Evolutionary conservation across 2,888 invertebrate genomes (phyloP), one percentile per base, ranked within the genome.

Genomic region (Pseudeuparius sepicola): DNA sequence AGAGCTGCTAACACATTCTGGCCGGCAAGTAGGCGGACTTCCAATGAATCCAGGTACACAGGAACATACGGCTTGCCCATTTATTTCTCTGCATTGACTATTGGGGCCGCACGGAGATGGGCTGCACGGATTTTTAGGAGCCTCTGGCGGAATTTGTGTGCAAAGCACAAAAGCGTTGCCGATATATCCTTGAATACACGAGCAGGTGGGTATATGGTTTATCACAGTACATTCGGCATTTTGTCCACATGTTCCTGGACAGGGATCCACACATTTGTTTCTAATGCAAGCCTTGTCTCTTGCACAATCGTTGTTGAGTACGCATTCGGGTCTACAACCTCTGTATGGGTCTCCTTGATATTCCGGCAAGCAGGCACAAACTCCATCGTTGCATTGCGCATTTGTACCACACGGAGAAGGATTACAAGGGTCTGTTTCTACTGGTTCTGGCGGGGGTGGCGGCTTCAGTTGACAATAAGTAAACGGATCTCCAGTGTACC

Each of bases 181-280:
- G 25, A 70, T 65, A 54, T 71, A 78, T 49, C 71, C 75, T 14
- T 63, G 59, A 9, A 78, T 74, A 57, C 86, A 87, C 25, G 71
- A 71, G 52, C 87, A 87, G 48, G 75, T 74, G 5, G 86, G 80
- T 54, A 80, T 73, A 52, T 87, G 86, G 53, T 78, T 80, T 26
- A 78, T 68, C 3, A 80, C 80, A 48, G 75, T 66, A 56, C 87
- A 87, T 36, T 73, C 54, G 1, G 86, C 83, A 51, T 75, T 74
- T 41, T 66, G 63, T n/a, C 83, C 86, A 56, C 87, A 87, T 9
- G 76, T 77, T 44, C 78, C 78, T 7, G 71, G 67, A 51, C 86
- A 86, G 24, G 81, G 79, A 60, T 82, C 71, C 9, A 68, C 57
- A 50, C 82, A 82, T 54, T 73, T 77, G 49, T 75, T 75, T 51